Conservation (phyloP, 1,140 invertebrate genomes). For the Danaus melanippus region DNA sequence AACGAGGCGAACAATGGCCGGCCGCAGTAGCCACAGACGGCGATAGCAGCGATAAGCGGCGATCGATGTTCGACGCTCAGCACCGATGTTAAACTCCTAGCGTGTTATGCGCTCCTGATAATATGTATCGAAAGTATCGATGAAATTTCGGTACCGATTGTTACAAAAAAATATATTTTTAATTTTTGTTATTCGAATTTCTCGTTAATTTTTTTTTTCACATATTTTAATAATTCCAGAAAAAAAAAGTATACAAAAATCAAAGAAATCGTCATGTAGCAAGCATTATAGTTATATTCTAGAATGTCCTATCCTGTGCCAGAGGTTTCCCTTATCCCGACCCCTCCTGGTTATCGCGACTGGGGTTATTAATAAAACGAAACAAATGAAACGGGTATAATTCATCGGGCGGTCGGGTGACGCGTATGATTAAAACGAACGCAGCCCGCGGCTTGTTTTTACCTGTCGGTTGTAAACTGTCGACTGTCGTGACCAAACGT, state of each 20-base stretch:
- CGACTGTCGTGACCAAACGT: constrained; percentile 10
- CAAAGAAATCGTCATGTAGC: not conserved
- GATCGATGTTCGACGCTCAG: constrained; percentile 36
- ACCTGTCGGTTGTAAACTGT: constrained; percentile 8
- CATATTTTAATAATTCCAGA: too few relatives aligned
- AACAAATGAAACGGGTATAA: constrained; percentile 14
- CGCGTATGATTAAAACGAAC: constrained; percentile 23
- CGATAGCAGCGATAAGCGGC: constrained; percentile 41
- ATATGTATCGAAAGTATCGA: constrained; percentile 53
- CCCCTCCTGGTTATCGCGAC: too few relatives aligned
- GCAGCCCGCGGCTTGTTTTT: constrained; percentile 19
- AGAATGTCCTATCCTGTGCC: not conserved
- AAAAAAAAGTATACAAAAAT: too few relatives aligned
- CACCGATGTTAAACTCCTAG: constrained; percentile 31
- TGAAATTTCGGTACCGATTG: constrained; percentile 36
- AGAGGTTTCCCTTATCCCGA: constrained; percentile 1
- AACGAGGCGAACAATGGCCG: constrained; percentile 42
- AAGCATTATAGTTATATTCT: not conserved
- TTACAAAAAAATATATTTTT: constrained; percentile 1
- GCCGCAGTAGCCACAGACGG: constrained; percentile 29
- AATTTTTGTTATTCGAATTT: not conserved
- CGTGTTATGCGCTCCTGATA: constrained; percentile 40
- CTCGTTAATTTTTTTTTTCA: too few relatives aligned
- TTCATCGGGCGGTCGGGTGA: constrained; percentile 20
- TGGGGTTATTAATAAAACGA: constrained; percentile 8